Percentiles rank a stretch among this genome's conserved stretches.
Conservation (phyloP, 53 echinoderm and acorn worm genomes). For the Apostichopus leukothele region DNA sequence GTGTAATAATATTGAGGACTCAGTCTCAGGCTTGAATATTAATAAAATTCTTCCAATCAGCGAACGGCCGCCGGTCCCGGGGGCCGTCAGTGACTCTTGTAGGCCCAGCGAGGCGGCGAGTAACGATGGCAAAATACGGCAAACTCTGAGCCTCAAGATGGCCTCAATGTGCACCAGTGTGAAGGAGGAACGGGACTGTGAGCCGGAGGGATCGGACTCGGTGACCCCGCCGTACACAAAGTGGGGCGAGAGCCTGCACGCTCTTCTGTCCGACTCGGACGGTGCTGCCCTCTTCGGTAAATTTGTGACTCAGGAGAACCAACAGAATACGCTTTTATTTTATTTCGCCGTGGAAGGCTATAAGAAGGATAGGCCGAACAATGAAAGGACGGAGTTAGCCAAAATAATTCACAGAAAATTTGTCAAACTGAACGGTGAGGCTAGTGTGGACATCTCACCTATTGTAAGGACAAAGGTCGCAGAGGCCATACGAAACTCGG, state of each 20-base stretch:
- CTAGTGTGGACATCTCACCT: conserved; percentile 67
- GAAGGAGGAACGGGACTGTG: conserved; percentile 59
- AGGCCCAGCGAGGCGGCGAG: conserved; percentile 46
- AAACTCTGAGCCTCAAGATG: conserved; percentile 48
- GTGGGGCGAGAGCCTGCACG: conserved; percentile 90
- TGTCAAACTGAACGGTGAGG: conserved; percentile 82
- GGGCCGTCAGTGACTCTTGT: conserved; percentile 35
- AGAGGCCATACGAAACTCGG: conserved; percentile 71
- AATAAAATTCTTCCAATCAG: conserved; percentile 43
- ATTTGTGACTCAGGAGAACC: conserved; percentile 83
- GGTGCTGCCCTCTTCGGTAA: conserved; percentile 84
- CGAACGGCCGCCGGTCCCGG: conserved; percentile 45
- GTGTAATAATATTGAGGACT: conserved; percentile 15
- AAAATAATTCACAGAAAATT: conserved; percentile 91
- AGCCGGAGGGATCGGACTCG: conserved; percentile 94
- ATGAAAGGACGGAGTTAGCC: conserved; percentile 80
- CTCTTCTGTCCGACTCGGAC: conserved; percentile 86
- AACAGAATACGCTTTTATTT: conserved; percentile 85
- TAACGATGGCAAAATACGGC: conserved; percentile 54
- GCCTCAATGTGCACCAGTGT: conserved; percentile 35
- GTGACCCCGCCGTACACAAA: conserved; percentile 93
- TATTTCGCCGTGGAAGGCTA: conserved; percentile 97
- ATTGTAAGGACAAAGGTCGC: conserved; percentile 74
- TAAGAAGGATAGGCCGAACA: conserved; percentile 70
- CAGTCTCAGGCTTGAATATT: neutral